phyloP scores from a whole-genome alignment of 2,113 vertebrate species.

The Grammomys dolichurus region DNA sequence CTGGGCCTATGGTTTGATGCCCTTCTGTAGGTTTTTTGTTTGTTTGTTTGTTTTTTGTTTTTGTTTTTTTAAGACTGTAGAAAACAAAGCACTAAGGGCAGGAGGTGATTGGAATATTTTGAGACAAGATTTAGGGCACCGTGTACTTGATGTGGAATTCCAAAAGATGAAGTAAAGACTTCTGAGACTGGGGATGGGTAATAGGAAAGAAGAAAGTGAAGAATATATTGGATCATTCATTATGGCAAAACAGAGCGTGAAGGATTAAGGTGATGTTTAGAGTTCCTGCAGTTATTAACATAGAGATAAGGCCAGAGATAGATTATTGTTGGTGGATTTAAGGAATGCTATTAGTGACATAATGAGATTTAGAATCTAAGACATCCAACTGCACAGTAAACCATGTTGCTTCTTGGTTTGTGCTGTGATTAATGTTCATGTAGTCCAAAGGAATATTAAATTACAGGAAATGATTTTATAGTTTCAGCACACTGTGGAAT shows the following conservation, averaged over 20 bases:
- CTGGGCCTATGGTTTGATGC: neutral
- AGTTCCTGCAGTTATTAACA: neutral
- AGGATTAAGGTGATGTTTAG: neutral
- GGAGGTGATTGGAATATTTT: neutral
- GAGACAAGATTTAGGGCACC: neutral
- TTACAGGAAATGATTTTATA: slow-evolving; percentile 65
- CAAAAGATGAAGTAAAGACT: neutral
- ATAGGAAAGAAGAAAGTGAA: neutral
- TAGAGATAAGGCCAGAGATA: neutral
- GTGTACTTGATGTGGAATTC: neutral
- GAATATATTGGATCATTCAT: too few species aligned
- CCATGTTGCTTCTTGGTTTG: slow-evolving; percentile 13
- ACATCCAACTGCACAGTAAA: neutral
- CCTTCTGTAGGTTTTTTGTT: neutral
- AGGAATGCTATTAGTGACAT: neutral
- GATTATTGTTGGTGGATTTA: slow-evolving; percentile 32
- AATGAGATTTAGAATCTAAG: slow-evolving; percentile 37
- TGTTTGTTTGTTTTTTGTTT: neutral
- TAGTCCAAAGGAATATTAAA: slow-evolving; percentile 35
- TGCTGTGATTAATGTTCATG: slow-evolving; percentile 49
- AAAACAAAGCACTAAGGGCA: neutral
- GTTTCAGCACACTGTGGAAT: slow-evolving; percentile 53
- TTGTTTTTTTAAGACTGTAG: neutral
- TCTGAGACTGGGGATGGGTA: neutral
- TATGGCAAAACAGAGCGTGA: neutral